phyloP scores from a whole-genome alignment of 2,797 vertebrate species.

The Hirundo rustica region DNA sequence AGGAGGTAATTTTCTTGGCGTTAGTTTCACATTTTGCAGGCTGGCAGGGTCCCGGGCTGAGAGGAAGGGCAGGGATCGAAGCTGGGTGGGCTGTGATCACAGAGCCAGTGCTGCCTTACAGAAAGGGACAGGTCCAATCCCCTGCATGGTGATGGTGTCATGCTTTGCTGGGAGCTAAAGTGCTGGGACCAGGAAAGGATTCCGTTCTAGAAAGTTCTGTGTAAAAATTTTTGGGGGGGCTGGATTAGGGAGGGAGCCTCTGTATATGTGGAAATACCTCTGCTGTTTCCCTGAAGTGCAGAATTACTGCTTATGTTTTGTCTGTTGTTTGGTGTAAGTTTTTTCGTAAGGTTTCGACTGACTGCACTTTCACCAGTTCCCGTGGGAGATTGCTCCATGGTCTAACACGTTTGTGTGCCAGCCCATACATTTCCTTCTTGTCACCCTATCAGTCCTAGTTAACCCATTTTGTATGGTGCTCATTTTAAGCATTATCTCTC shows the following conservation, averaged over 20 bases:
- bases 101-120: rapidly evolving
- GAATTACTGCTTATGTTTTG: neutral
- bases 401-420: neutral
- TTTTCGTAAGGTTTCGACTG: neutral
- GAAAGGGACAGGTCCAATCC: neutral
- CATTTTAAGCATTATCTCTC: neutral
- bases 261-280: neutral
- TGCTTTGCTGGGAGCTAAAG: neutral
- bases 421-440: neutral
- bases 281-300: neutral
- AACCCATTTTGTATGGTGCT: neutral
- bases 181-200: neutral
- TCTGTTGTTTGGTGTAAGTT: neutral
- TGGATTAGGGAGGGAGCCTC: neutral
- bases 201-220: neutral
- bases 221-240: neutral
- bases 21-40: neutral
- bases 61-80: rapidly evolving
- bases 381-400: neutral
- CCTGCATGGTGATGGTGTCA: rapidly evolving
- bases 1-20: neutral
- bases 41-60: neutral
- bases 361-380: neutral
- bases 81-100: rapidly evolving
- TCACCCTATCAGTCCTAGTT: neutral